Base-by-base conservation (phyloP, 2,113 vertebrate genomes). In the Petrocephalus zakoni region DNA sequence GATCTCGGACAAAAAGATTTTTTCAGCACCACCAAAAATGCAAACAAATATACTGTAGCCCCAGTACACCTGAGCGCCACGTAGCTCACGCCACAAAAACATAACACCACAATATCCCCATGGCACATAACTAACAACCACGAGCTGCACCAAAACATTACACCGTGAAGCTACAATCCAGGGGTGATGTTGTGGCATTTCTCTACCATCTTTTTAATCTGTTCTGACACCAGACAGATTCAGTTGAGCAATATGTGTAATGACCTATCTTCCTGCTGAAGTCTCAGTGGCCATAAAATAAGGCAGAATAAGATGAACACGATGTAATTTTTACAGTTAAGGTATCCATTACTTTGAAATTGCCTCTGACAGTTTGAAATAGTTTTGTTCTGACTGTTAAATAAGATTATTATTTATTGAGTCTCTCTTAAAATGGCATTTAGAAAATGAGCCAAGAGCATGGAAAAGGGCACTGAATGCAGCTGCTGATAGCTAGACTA, bases 301-400 rank as follows among this genome's bases (percentile, higher is more conserved):
- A 49, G 19, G 37, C 81, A 1, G 19, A 78, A 83, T 83, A 83
- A 49, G 81, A 83, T 83, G 46, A 83, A 47, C 81, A 83, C 21
- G 37, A 13, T 49, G 81, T 49, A 83, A 42, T 83, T 87, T 87
- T 87, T 82, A 46, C 89, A 89, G 75, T 87, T 83, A 86, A 82
- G 61, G 75, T 89, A 68, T 89, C 85, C 47, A 89, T 89, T 89
- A 82, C 68, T 29, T 89, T 89, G 42, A 89, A 88, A 89, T 84
- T 85, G 86, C 78, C 34, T 89, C 78, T 64, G 72, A 87, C 86
- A 89, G 85, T 55, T 72, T 47, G 51, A 51, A n/a, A 13, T 53
- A 29, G 52, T 51, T 56, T 52, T 64, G 46, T 85, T 53, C 78
- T 55, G 8, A 34, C 72, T 17, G 56, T 88, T 89, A 84, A 89